Evolutionary conservation across 2,797 vertebrate species (phyloP).

Genomic region (Champsocephalus gunnari): DNA sequence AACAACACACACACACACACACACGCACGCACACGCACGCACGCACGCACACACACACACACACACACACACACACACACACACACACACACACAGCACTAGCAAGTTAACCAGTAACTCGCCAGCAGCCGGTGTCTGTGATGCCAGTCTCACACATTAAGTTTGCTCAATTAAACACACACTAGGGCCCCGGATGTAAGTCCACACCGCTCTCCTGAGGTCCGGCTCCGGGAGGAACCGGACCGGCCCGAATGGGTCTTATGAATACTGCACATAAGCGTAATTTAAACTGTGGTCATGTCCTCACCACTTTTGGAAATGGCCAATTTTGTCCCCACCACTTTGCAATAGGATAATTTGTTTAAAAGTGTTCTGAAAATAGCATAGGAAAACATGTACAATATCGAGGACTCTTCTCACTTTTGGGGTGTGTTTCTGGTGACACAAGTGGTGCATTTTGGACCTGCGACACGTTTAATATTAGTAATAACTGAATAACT

Average conservation of each 20-base stretch:
- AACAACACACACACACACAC: slow-evolving; percentile 21
- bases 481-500: slow-evolving; percentile 31
- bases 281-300: too few species aligned
- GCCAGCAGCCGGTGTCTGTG: slow-evolving; percentile 6
- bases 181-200: slow-evolving; percentile 69
- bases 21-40: slow-evolving; percentile 35
- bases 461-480: too few species aligned
- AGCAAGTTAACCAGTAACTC: slow-evolving; percentile 53
- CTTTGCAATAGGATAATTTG: too few species aligned
- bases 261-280: background rate
- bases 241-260: too few species aligned
- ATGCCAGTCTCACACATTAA: slow-evolving; percentile 20
- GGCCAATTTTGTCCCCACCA: too few species aligned
- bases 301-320: too few species aligned
- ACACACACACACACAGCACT: slow-evolving; percentile 21
- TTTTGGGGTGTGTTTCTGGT: too few species aligned
- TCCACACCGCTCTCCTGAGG: slow-evolving; percentile 70
- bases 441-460: too few species aligned
- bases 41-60: slow-evolving; percentile 17
- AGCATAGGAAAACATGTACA: too few species aligned
- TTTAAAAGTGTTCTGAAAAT: too few species aligned
- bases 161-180: slow-evolving; percentile 43
- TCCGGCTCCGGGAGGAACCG: slow-evolving; percentile 78
- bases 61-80: slow-evolving; percentile 38
- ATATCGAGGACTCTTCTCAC: too few species aligned